Evolutionary conservation across 1,140 invertebrate species (phyloP).

Genomic region (Calephelis nemesis): DNA sequence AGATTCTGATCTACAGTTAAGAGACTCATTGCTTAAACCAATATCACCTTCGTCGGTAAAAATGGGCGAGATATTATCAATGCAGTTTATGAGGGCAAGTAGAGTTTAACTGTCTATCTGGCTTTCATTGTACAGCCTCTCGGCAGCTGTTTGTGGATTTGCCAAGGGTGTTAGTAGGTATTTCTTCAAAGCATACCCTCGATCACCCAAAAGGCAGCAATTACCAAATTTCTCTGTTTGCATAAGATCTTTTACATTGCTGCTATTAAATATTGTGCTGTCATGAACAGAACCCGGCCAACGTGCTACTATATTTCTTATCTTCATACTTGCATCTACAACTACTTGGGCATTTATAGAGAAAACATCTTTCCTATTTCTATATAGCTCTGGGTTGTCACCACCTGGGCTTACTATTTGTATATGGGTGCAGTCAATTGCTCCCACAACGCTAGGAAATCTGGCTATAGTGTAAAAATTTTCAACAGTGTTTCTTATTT

Average conservation of each 20-base stretch:
- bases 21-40: background rate
- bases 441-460: background rate
- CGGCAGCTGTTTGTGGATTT: too few species aligned
- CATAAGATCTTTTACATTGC: background rate
- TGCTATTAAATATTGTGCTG: constrained; percentile 18
- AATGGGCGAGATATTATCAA: constrained; percentile 9
- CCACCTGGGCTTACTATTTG: background rate
- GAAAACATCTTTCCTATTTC: constrained; percentile 17
- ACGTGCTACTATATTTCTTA: constrained; percentile 5
- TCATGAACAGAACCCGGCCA: constrained; percentile 4
- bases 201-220: background rate
- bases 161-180: too few species aligned
- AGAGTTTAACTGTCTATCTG: constrained; percentile 2
- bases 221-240: background rate
- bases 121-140: too few species aligned
- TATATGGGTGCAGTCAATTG: constrained; percentile 4
- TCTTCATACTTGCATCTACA: background rate
- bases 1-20: background rate
- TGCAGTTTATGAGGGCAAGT: background rate
- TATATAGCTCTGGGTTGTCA: constrained; percentile 8
- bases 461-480: constrained; percentile 1
- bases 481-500: background rate
- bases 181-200: too few species aligned
- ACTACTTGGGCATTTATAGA: constrained; percentile 15
- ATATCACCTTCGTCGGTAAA: constrained; percentile 14